Evolutionary conservation across 2,888 invertebrate species (phyloP).

Genomic region (Temnothorax ravouxi): DNA sequence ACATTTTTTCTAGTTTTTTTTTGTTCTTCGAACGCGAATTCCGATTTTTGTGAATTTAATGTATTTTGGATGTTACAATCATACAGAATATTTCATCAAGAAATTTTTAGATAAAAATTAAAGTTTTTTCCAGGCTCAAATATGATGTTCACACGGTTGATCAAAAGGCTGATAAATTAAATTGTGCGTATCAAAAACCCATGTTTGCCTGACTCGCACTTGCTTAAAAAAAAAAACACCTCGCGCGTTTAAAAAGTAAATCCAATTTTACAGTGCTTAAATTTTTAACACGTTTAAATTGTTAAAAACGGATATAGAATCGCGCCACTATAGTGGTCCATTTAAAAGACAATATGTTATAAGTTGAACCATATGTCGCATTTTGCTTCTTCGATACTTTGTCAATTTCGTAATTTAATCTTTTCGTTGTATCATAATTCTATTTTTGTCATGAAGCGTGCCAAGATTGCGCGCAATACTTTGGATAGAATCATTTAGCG

Average conservation of each 20-base stretch:
- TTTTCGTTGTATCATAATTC: slow-evolving; percentile 1
- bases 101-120: slow-evolving; percentile 6
- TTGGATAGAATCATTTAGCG: slow-evolving; percentile 31
- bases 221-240: not conserved
- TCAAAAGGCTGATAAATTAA: not conserved
- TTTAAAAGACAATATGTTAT: not conserved
- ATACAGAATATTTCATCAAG: not conserved
- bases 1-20: not conserved
- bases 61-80: not conserved
- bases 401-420: not conserved
- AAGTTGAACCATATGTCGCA: not conserved
- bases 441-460: slow-evolving; percentile 29
- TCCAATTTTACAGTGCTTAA: slow-evolving; percentile 11
- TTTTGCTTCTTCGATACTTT: not conserved
- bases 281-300: not conserved
- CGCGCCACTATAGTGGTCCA: not conserved
- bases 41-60: not conserved
- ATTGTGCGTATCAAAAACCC: not conserved
- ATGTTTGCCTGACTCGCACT: not conserved
- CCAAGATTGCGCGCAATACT: slow-evolving; percentile 10
- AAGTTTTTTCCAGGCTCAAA: not conserved
- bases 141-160: not conserved
- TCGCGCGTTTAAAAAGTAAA: slow-evolving; percentile 15
- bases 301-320: not conserved
- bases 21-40: not conserved